A percentile compares a stretch with the other conserved stretches of the same genome.
phyloP scores from a whole-genome alignment of 2,113 vertebrate species.

The Ceratotherium simum region DNA sequence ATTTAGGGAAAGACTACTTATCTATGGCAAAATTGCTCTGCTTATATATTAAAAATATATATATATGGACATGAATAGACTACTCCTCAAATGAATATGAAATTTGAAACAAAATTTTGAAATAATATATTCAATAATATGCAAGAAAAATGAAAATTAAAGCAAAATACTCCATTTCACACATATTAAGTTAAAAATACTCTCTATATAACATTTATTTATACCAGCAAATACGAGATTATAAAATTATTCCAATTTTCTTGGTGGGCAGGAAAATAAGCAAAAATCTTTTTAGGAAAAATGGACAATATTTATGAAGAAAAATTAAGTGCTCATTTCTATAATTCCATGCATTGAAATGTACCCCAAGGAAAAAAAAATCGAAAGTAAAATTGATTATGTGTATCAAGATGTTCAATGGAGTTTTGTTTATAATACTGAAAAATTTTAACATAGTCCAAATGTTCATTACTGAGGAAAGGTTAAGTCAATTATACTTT shows the following conservation, averaged over 20 bases:
- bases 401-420: background rate
- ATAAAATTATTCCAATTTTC: background rate
- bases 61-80: background rate
- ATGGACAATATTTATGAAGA: background rate
- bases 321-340: background rate
- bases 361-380: background rate
- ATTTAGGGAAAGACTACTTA: background rate
- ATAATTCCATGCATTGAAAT: background rate
- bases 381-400: background rate
- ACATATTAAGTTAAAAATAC: slow-evolving; percentile 6
- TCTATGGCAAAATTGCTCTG: background rate
- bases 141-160: slow-evolving; percentile 12
- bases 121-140: background rate
- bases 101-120: background rate
- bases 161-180: background rate
- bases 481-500: background rate
- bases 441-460: background rate
- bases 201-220: background rate
- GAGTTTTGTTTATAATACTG: background rate
- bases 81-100: background rate
- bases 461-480: background rate
- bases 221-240: background rate
- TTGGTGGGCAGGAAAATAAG: background rate
- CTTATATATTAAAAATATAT: background rate
- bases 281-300: background rate